Conservation (phyloP, 2,797 vertebrate species). For the Phoeniculus purpureus region DNA sequence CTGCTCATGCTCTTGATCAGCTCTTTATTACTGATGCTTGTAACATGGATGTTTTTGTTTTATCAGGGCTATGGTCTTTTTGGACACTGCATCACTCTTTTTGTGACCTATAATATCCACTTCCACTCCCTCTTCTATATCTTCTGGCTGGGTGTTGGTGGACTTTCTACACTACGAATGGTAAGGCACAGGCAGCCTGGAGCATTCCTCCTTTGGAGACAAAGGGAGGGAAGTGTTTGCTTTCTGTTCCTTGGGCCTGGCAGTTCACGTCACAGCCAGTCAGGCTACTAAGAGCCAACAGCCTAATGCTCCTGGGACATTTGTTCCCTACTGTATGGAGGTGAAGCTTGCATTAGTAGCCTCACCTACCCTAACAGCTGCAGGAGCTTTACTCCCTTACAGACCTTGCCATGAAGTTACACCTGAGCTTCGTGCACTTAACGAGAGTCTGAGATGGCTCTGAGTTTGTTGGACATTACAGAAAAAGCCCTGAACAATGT, state of each 20-base stretch:
- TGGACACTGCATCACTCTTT: constrained; percentile 92
- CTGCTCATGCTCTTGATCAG: background rate
- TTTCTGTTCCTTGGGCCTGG: background rate
- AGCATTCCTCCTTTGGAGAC: background rate
- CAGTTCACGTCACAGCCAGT: background rate
- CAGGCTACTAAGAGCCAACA: background rate
- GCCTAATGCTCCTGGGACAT: background rate
- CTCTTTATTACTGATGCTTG: background rate
- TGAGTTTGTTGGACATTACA: background rate
- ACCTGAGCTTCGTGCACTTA: background rate
- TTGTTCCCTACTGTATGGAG: background rate
- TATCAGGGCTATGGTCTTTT: constrained; percentile 94
- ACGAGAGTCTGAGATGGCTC: background rate
- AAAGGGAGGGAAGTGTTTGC: background rate
- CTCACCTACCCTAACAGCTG: background rate
- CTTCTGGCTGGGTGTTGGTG: constrained; percentile 92
- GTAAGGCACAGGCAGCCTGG: constrained; percentile 75
- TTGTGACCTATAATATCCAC: constrained; percentile 96
- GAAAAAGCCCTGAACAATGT: background rate
- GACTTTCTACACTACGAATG: constrained; percentile 94
- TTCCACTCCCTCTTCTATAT: constrained; percentile 95
- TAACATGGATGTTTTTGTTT: background rate
- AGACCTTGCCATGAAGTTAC: background rate
- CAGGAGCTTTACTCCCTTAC: background rate
- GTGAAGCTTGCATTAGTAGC: background rate